Evolutionary conservation across 2,797 vertebrate species (phyloP).

Genomic region (Hephaestus fuliginosus): DNA sequence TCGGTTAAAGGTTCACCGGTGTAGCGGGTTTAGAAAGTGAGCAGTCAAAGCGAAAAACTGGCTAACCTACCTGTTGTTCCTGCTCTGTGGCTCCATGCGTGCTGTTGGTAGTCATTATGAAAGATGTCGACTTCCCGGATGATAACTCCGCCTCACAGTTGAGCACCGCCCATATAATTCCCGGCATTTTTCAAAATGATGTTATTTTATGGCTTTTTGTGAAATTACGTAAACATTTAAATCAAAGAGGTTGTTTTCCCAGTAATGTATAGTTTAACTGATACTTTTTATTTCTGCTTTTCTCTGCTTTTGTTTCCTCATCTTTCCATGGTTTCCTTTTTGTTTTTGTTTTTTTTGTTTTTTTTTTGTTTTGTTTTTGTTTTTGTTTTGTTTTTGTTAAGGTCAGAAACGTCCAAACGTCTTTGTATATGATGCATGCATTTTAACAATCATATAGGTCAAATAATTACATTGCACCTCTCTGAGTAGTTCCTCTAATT

Average conservation of each 20-base stretch:
- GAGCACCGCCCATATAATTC: not conserved
- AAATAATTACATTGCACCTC: no score
- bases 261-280: not conserved
- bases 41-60: constrained; percentile 47
- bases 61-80: constrained; percentile 58
- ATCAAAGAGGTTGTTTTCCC: not conserved
- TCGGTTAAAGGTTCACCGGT: accelerated
- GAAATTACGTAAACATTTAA: not conserved
- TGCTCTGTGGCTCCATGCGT: constrained; percentile 12
- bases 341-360: not conserved
- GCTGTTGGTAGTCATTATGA: not conserved
- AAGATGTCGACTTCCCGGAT: not conserved
- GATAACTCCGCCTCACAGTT: not conserved
- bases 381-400: no score
- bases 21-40: not conserved
- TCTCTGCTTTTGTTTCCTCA: not conserved
- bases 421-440: no score
- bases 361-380: not conserved
- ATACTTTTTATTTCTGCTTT: not conserved
- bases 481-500: not conserved
- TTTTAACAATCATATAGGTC: no score
- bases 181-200: constrained; percentile 18
- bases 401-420: no score
- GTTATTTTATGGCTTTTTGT: not conserved
- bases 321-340: not conserved